phyloP scores from a whole-genome alignment of 2,113 vertebrate species.

The Lepus europaeus region DNA sequence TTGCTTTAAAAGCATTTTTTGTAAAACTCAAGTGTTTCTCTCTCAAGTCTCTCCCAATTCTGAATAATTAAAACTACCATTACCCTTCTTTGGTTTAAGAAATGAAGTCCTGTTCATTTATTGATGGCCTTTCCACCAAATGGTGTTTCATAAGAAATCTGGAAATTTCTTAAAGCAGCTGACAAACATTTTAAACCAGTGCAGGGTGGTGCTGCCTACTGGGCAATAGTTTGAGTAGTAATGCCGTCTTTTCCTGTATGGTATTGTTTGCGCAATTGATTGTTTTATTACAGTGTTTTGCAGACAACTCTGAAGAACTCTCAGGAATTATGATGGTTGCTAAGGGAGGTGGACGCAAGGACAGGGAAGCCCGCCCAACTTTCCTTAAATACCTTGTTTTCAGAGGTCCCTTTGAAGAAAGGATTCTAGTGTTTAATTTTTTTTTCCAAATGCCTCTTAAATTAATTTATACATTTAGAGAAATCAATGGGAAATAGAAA shows the following conservation, averaged over 20 bases:
- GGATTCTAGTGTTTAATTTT: not conserved
- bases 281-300: not conserved
- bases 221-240: not conserved
- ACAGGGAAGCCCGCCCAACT: not conserved
- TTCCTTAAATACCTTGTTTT: not conserved
- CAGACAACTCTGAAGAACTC: not conserved
- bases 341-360: not conserved
- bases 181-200: not conserved
- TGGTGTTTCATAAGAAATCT: not conserved
- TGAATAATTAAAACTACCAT: constrained; percentile 57
- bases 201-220: not conserved
- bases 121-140: not conserved
- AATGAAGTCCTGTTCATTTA: constrained; percentile 18
- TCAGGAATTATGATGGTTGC: not conserved
- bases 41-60: constrained; percentile 16
- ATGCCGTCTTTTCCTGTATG: not conserved
- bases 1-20: constrained; percentile 53
- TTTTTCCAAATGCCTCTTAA: not conserved
- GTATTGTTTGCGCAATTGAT: not conserved
- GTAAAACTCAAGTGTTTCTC: not conserved
- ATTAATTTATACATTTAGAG: not conserved
- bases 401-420: not conserved
- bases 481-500: constrained; percentile 49
- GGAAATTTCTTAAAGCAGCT: not conserved
- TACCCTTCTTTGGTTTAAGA: constrained; percentile 16